Percentiles rank a stretch among this genome's conserved stretches.
These are phyloP conservation scores for Yponomeuta sedellus DNA, from an alignment of 2,888 invertebrate genomes.

Conservation along the genomic window DNA sequence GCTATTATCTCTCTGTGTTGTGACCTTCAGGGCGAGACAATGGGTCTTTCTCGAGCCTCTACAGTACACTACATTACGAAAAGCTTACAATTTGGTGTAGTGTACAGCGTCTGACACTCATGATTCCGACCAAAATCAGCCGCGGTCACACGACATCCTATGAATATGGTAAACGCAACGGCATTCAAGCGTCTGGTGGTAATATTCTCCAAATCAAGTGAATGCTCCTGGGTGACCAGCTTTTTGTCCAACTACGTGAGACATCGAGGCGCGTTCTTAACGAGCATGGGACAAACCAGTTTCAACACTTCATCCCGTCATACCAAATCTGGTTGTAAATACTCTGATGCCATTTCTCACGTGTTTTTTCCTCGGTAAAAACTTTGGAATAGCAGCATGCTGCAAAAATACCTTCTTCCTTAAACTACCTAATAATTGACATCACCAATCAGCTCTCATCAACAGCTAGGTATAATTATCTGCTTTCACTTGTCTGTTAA, in stretches of 20 bases:
- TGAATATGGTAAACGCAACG: conserved; percentile 44
- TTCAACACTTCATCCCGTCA: conserved; percentile 59
- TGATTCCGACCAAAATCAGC: background rate
- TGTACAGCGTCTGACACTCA: background rate
- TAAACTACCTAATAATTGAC: conserved; percentile 9
- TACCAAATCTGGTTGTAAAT: conserved; percentile 64
- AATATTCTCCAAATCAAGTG: conserved; percentile 67
- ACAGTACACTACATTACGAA: conserved; percentile 12
- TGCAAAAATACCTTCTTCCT: background rate
- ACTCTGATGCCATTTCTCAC: conserved; percentile 48
- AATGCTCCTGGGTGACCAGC: conserved; percentile 39
- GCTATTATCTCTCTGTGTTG: conserved; percentile 18
- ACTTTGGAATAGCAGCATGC: background rate
- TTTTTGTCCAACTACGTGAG: conserved; percentile 68
- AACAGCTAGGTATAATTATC: conserved; percentile 38
- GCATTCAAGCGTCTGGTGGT: conserved; percentile 60
- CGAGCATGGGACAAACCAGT: conserved; percentile 60
- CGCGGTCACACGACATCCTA: background rate
- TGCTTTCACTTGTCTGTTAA: conserved; percentile 58
- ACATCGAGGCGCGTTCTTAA: conserved; percentile 63
- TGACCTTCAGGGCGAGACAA: conserved; percentile 22
- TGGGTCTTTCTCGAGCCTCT: conserved; percentile 18
- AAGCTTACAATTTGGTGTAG: background rate
- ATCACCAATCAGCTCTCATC: conserved; percentile 24
- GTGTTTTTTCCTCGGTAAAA: conserved; percentile 31